phyloP scores from a whole-genome alignment of 2,113 vertebrate species.

The Microtus pennsylvanicus region DNA sequence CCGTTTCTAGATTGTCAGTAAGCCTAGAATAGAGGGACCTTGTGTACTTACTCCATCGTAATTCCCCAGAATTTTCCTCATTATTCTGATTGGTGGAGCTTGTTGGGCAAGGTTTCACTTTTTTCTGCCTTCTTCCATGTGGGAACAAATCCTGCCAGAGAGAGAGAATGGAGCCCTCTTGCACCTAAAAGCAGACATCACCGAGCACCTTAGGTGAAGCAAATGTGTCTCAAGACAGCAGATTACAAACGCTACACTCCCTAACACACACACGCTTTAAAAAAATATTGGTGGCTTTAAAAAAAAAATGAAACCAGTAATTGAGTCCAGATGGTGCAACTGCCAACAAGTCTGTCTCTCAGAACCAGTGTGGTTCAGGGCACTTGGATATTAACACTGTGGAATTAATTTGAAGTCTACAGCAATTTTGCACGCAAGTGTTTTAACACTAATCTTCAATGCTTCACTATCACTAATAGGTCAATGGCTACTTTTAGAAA shows the following conservation, averaged over 20 bases:
- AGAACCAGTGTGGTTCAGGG: not conserved
- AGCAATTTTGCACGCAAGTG: slow-evolving; percentile 50
- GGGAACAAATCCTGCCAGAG: not conserved
- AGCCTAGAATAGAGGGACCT: not conserved
- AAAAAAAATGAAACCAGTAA: slow-evolving; percentile 58
- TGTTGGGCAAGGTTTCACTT: not conserved
- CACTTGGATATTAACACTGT: slow-evolving; percentile 58
- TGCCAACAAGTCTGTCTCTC: slow-evolving; percentile 1
- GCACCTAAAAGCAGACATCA: not conserved
- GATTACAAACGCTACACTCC: not conserved
- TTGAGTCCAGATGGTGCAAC: slow-evolving; percentile 62
- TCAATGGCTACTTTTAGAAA: slow-evolving; percentile 33
- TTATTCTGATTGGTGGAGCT: not conserved
- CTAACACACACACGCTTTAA: not conserved
- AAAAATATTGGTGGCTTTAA: slow-evolving; percentile 57
- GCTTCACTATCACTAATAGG: slow-evolving; percentile 30
- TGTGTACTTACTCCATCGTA: not conserved
- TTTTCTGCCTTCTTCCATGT: not conserved
- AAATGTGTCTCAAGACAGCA: not conserved
- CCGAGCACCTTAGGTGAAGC: not conserved
- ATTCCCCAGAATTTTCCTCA: not conserved
- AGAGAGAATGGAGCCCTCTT: not conserved
- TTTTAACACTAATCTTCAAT: slow-evolving; percentile 37
- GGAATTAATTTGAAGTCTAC: slow-evolving; percentile 67
- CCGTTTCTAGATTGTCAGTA: not conserved